Evolutionary conservation across 2,113 vertebrate genomes (phyloP).

Genomic region (Rattus rattus): DNA sequence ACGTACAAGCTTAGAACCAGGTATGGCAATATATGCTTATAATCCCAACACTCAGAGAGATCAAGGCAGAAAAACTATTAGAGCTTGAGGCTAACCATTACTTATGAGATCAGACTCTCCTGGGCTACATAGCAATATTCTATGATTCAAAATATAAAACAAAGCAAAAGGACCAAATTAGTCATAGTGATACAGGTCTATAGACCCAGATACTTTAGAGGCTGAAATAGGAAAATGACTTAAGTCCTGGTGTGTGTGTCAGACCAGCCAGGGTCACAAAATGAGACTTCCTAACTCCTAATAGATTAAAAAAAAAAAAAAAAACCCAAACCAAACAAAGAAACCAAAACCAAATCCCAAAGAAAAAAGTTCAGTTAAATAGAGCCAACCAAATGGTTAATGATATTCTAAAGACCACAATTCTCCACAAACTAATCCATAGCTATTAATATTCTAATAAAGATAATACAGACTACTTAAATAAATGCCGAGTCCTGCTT

Average conservation of each 20-base stretch:
- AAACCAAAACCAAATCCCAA: background rate
- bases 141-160: background rate
- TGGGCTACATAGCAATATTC: background rate
- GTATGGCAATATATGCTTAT: background rate
- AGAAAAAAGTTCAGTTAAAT: background rate
- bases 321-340: background rate
- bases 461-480: conserved; percentile 54
- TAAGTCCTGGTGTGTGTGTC: background rate
- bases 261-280: background rate
- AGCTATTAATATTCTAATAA: background rate
- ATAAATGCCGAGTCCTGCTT: background rate
- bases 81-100: background rate
- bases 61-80: background rate
- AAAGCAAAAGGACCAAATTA: background rate
- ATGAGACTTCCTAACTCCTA: background rate
- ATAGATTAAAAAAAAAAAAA: background rate
- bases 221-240: background rate
- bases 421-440: conserved; percentile 28
- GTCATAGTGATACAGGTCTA: background rate
- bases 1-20: background rate
- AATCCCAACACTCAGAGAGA: background rate
- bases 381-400: conserved; percentile 18
- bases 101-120: background rate
- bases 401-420: conserved; percentile 5
- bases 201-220: background rate